A percentile compares a stretch with the other conserved stretches of the same genome.
These are phyloP conservation scores for Branchinecta lindahli DNA, from an alignment of 1,140 invertebrate genomes.

Conservation along the genomic window DNA sequence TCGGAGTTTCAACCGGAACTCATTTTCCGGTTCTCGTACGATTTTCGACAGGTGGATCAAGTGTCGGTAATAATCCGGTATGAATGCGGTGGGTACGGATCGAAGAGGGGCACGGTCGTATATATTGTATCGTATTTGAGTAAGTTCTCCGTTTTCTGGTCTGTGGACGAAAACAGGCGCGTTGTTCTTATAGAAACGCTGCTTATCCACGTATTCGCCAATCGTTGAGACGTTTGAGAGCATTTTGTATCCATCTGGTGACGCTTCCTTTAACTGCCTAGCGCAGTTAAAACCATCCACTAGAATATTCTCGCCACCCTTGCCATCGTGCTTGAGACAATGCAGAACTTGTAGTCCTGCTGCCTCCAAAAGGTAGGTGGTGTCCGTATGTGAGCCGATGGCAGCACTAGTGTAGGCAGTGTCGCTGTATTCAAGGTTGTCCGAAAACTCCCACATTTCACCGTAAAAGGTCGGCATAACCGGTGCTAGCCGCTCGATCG, in stretches of 20 bases:
- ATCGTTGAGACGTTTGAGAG: slow-evolving; percentile 33
- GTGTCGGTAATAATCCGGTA: slow-evolving; percentile 43
- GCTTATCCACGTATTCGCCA: slow-evolving; percentile 45
- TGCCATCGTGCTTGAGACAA: slow-evolving; percentile 41
- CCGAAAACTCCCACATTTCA: slow-evolving; percentile 43
- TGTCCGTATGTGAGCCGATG: slow-evolving; percentile 44
- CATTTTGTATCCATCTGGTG: slow-evolving; percentile 39
- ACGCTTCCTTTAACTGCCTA: slow-evolving; percentile 34
- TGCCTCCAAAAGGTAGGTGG: slow-evolving; percentile 53
- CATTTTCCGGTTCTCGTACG: slow-evolving; percentile 35
- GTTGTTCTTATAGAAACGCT: slow-evolving; percentile 35
- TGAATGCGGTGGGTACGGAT: slow-evolving; percentile 35
- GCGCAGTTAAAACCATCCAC: slow-evolving; percentile 52
- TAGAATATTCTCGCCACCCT: slow-evolving; percentile 48
- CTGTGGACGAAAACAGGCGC: slow-evolving; percentile 39
- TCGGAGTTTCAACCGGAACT: slow-evolving; percentile 41
- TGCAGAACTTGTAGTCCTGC: slow-evolving; percentile 52
- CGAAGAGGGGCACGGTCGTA: slow-evolving; percentile 46
- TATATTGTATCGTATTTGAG: slow-evolving; percentile 44
- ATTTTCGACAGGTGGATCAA: slow-evolving; percentile 40
- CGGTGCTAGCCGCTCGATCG: slow-evolving; percentile 37
- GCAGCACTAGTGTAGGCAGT: slow-evolving; percentile 43
- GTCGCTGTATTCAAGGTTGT: slow-evolving; percentile 40
- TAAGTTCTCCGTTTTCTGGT: slow-evolving; percentile 33
- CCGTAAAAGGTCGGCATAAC: slow-evolving; percentile 47